Base-by-base conservation (phyloP, 37 sponge, comb jelly and placozoan genomes). In the Hexactinellida sp. region DNA sequence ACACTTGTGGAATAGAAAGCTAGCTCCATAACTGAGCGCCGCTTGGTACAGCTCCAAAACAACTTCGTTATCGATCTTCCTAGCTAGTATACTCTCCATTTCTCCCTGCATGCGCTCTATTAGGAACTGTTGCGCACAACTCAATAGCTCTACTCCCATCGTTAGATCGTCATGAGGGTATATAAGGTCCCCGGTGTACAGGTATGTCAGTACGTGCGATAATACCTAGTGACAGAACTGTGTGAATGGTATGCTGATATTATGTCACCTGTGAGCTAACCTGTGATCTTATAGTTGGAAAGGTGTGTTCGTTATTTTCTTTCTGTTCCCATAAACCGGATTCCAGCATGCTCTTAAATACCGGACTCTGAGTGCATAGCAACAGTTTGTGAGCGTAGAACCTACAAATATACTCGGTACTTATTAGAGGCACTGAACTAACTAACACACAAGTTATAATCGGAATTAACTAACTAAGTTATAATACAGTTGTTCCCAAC, bases 131-230 rank as follows among this genome's bases (percentile, higher is more conserved):
- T 63, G 76, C 25, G 76, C 76, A n/a, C 76, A 63, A 7, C 28
- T 7, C 13, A 63, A 32, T 52, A 91, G 88, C 55, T 92, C 93
- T 9, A 94, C 86, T 21, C 88, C 93, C 7, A 89, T 82, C 82
- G 92, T 94, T 54, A 94, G 89, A 84, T 94, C 95, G n/a, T 94
- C 95, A 0, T 86, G 86, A 1, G 93, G 89, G 83, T 92, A 94
- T 7, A 83, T 39, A 83, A 93, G 91, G 9, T 35, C 54, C 34
- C 95, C 95, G 0, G 92, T 92, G 89, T 94, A 94, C 19, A 94
- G 87, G 86, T 94, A 94, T 36, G 90, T 39, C 37, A 94, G 87
- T 34, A 92, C 41, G 23, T 41, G n/a, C 0, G 83, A 41, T 32
- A 94, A 21, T 54, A 92, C 91, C 37, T 52, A 38, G 87, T 39